These are phyloP conservation scores for Rotaria socialis DNA, from an alignment of 2,888 invertebrate species.

Conservation along the genomic window DNA sequence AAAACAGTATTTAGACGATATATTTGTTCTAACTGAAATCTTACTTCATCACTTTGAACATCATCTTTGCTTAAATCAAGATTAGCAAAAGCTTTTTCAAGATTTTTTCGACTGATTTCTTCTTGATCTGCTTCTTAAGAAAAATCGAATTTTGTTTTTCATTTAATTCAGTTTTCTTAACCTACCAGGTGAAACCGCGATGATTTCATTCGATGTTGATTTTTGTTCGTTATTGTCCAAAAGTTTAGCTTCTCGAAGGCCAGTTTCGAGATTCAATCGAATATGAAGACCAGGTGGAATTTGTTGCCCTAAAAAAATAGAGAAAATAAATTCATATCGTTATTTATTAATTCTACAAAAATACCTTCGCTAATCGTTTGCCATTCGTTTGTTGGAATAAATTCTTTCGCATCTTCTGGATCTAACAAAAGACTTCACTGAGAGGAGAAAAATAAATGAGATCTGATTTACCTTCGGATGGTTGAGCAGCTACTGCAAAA, in stretches of 20 bases:
- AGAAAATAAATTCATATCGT: not conserved
- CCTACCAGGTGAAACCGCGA: not conserved
- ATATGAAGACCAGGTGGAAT: conserved; percentile 73
- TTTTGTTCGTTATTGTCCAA: conserved; percentile 61
- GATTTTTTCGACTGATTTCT: conserved; percentile 48
- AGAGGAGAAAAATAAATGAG: not conserved
- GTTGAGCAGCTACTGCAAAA: not conserved
- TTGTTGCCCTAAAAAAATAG: conserved; percentile 63
- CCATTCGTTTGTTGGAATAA: conserved; percentile 47
- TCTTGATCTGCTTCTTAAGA: not conserved
- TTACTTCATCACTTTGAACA: conserved; percentile 53
- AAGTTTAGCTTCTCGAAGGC: conserved; percentile 71
- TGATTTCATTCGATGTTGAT: not conserved
- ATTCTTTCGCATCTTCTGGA: conserved; percentile 31
- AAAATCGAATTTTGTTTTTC: no score
- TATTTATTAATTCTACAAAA: not conserved
- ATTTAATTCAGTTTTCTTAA: no score
- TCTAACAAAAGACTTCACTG: not conserved
- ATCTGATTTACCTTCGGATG: not conserved
- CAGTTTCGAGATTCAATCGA: conserved; percentile 72
- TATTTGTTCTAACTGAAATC: not conserved
- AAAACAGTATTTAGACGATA: no score
- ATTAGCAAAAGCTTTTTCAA: conserved; percentile 45
- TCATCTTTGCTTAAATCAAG: conserved; percentile 47
- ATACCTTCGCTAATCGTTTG: conserved; percentile 47